phyloP scores from a whole-genome alignment of 2,888 invertebrate species.

The Cryptocephalus moraei region DNA sequence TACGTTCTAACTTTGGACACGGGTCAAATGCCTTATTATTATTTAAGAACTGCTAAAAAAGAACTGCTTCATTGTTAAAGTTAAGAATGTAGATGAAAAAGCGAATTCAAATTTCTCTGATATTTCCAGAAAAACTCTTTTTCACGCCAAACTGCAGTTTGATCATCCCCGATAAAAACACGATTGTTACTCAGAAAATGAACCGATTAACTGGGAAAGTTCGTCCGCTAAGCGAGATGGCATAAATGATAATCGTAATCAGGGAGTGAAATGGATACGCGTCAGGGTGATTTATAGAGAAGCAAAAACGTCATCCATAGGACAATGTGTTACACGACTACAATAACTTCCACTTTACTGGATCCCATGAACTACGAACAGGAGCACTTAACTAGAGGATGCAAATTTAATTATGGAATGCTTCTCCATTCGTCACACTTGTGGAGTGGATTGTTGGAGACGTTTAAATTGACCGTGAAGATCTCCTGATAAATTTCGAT shows the following conservation, averaged over 20 bases:
- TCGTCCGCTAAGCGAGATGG: constrained; percentile 10
- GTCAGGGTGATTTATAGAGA: constrained; percentile 33
- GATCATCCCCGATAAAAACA: too few relatives aligned
- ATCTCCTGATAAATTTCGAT: constrained; percentile 33
- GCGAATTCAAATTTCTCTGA: too few relatives aligned
- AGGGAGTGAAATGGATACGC: constrained; percentile 31
- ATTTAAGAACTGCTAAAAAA: too few relatives aligned
- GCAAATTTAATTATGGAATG: constrained; percentile 36
- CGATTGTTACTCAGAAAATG: constrained; percentile 7
- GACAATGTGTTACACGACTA: constrained; percentile 28
- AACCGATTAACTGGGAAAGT: constrained; percentile 10
- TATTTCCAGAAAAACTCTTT: too few relatives aligned
- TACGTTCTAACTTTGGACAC: too few relatives aligned
- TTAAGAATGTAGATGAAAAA: too few relatives aligned
- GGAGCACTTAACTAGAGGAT: constrained; percentile 26
- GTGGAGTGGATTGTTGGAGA: constrained; percentile 31
- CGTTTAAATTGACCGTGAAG: constrained; percentile 33
- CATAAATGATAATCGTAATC: constrained; percentile 32
- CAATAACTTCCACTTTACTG: constrained; percentile 25
- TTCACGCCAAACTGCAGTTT: too few relatives aligned
- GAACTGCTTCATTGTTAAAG: too few relatives aligned
- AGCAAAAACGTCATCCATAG: constrained; percentile 27
- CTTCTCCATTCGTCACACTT: constrained; percentile 31
- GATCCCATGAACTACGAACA: constrained; percentile 19
- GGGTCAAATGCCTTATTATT: too few relatives aligned